Evolutionary conservation across 2,113 vertebrate genomes (phyloP).

Genomic region (Megaceryle maxima): DNA sequence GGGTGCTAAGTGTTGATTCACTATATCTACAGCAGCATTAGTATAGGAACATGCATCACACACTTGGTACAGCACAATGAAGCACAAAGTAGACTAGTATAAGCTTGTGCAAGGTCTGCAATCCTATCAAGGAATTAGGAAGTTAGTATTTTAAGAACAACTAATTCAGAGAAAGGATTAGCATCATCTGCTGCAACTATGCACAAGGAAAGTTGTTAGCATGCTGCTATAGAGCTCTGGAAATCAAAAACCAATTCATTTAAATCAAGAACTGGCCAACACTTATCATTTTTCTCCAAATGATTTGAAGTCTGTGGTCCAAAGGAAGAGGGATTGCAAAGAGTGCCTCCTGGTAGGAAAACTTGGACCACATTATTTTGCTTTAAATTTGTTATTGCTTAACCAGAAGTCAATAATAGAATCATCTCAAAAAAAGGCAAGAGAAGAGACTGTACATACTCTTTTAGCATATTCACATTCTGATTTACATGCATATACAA

Average conservation of each 20-base stretch:
- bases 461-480: background rate
- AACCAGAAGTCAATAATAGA: constrained; percentile 3
- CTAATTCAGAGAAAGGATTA: constrained; percentile 35
- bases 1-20: background rate
- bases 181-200: background rate
- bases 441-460: background rate
- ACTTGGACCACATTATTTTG: background rate
- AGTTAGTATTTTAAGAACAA: constrained; percentile 51
- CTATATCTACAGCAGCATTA: background rate
- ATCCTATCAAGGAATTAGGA: constrained; percentile 44
- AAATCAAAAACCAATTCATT: constrained; percentile 79
- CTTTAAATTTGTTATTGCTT: constrained; percentile 16
- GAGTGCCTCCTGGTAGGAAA: background rate
- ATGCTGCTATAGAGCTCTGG: constrained; percentile 13
- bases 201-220: constrained; percentile 36
- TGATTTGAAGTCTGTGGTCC: background rate
- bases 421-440: constrained; percentile 35
- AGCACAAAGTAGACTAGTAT: background rate
- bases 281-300: constrained; percentile 20
- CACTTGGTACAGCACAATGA: background rate
- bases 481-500: constrained; percentile 32
- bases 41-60: background rate
- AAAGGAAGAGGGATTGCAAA: background rate
- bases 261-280: constrained; percentile 32
- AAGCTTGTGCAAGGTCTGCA: background rate